phyloP scores from a whole-genome alignment of 2,888 invertebrate species.

The Andrena bicolor region DNA sequence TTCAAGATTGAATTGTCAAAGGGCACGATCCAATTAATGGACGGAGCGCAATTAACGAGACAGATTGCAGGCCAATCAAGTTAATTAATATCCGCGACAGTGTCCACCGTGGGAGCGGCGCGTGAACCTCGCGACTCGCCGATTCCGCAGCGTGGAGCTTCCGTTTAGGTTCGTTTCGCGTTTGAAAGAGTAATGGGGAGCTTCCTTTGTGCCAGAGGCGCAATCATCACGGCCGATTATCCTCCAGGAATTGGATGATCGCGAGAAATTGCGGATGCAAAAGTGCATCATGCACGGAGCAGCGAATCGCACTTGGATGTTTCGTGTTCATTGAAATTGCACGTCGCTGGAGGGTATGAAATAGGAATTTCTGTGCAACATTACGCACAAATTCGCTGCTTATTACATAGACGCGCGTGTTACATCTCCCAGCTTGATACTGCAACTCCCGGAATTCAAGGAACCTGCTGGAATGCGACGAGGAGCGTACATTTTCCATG shows the following conservation, averaged over 20 bases:
- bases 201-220: neutral
- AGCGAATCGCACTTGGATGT: no score
- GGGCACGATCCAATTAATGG: slow-evolving; percentile 1
- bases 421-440: no score
- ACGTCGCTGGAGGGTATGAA: no score
- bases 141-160: neutral
- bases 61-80: slow-evolving; percentile 6
- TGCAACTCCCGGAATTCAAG: no score
- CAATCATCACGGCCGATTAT: slow-evolving; percentile 2
- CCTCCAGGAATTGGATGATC: neutral
- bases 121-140: neutral
- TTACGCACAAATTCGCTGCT: no score
- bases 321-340: no score
- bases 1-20: neutral
- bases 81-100: slow-evolving; percentile 11
- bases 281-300: neutral
- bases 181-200: slow-evolving; percentile 11
- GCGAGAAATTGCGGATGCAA: slow-evolving; percentile 13
- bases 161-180: neutral
- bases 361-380: no score
- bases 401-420: no score
- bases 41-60: neutral
- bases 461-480: no score
- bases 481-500: no score
- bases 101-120: neutral